phyloP scores from a whole-genome alignment of 2,113 vertebrate species.

The Ochotona princeps region DNA sequence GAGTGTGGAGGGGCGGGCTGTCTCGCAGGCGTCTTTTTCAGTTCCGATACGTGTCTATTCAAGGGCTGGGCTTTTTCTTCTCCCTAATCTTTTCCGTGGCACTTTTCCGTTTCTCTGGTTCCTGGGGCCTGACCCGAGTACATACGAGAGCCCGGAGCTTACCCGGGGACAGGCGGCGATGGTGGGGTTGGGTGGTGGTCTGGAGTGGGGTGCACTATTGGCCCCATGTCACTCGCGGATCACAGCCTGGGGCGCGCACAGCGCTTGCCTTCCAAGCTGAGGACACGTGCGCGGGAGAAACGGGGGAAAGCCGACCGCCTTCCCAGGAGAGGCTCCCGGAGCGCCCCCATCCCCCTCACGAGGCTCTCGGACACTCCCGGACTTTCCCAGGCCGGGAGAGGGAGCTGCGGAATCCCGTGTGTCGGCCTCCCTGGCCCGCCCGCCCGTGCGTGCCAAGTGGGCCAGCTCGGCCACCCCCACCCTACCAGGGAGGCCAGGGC shows the following conservation, averaged over 20 bases:
- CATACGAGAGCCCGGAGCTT: conserved; percentile 58
- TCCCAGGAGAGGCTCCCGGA: conserved; percentile 36
- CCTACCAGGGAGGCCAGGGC: not conserved
- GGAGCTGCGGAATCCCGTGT: conserved; percentile 50
- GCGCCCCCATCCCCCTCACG: conserved; percentile 38
- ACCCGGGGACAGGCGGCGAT: conserved; percentile 36
- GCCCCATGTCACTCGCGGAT: conserved; percentile 60
- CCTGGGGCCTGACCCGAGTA: conserved; percentile 58
- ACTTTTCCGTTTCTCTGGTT: conserved; percentile 61
- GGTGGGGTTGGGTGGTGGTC: not conserved
- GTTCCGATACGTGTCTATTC: conserved; percentile 41
- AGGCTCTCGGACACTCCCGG: conserved; percentile 31
- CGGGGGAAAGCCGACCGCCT: conserved; percentile 53
- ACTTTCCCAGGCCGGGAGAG: conserved; percentile 45
- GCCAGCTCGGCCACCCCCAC: conserved; percentile 41
- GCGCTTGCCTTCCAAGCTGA: conserved; percentile 55
- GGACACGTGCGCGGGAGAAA: conserved; percentile 74
- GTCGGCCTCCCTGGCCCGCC: not conserved
- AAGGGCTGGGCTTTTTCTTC: conserved; percentile 59
- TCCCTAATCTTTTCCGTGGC: conserved; percentile 50
- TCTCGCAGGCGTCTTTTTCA: conserved; percentile 43
- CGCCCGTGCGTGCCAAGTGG: conserved; percentile 31
- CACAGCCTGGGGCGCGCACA: conserved; percentile 44
- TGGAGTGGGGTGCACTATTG: conserved; percentile 31
- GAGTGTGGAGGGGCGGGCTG: not conserved